phyloP scores from a whole-genome alignment of 2,113 vertebrate genomes.

The Trematocara macrostoma region DNA sequence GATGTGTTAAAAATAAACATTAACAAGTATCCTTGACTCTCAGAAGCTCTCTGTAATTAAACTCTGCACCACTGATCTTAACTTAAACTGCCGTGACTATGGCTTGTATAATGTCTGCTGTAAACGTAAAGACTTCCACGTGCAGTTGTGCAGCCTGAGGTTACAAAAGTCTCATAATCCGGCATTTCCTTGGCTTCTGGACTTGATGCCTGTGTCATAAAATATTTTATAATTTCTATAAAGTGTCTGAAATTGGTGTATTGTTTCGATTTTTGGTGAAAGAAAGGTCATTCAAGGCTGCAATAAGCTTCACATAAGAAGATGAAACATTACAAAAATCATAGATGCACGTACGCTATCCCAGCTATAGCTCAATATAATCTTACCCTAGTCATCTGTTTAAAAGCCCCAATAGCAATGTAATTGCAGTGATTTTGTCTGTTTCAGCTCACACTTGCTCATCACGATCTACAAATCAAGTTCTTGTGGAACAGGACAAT shows the following conservation, averaged over 20 bases:
- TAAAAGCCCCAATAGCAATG: not conserved
- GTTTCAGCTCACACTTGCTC: not conserved
- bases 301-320: not conserved
- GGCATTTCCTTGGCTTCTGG: not conserved
- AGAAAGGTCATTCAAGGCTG: not conserved
- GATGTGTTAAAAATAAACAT: conserved; percentile 45
- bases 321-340: not conserved
- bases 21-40: conserved; percentile 6
- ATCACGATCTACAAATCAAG: not conserved
- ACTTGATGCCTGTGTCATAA: not conserved
- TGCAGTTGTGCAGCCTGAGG: not conserved
- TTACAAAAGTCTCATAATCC: not conserved
- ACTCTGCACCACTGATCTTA: conserved; percentile 1
- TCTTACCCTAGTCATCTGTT: not conserved
- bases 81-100: not conserved
- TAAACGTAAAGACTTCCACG: not conserved
- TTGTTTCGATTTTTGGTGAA: not conserved
- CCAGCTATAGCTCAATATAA: not conserved
- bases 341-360: not conserved
- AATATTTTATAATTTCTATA: not conserved
- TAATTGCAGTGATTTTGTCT: not conserved
- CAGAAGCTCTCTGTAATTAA: conserved; percentile 40
- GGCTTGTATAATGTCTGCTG: not conserved
- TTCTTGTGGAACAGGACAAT: not conserved
- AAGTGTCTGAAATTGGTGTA: not conserved